Percentiles rank a stretch among this genome's conserved stretches.
Conservation (phyloP, 2,113 vertebrate genomes). For the Clinocottus analis region DNA sequence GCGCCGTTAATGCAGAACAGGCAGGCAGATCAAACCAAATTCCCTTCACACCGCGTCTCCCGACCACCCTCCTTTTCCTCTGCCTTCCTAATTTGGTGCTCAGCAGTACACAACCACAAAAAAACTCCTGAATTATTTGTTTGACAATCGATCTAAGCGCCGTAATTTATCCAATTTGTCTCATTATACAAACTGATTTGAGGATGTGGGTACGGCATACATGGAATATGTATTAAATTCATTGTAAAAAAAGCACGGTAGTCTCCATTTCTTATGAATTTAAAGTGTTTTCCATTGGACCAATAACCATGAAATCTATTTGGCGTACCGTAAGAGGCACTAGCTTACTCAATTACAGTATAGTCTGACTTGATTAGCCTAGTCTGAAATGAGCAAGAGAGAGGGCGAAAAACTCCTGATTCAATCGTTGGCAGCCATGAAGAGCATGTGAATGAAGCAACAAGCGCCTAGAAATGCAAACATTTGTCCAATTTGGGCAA, state of each 20-base stretch:
- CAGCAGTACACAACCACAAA: neutral
- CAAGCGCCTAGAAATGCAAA: constrained; percentile 14
- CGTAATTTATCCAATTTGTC: constrained; percentile 8
- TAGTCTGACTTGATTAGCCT: constrained; percentile 25
- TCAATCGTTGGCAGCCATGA: constrained; percentile 22
- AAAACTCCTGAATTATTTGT: constrained; percentile 8
- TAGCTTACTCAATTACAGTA: constrained; percentile 24
- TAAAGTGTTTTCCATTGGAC: constrained; percentile 21
- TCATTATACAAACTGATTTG: constrained; percentile 26
- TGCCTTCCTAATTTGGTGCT: constrained; percentile 42
- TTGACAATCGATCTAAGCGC: neutral
- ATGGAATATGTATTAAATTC: constrained; percentile 13
- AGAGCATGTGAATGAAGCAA: constrained; percentile 10
- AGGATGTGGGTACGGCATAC: neutral
- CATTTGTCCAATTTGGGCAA: constrained; percentile 17
- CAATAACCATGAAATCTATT: constrained; percentile 43
- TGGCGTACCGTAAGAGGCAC: neutral
- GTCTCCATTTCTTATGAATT: constrained; percentile 13
- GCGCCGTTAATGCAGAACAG: constrained; percentile 41
- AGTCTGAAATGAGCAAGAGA: constrained; percentile 31
- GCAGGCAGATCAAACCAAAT: constrained; percentile 40
- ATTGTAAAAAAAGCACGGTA: neutral
- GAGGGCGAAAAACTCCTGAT: constrained; percentile 12
- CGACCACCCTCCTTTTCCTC: neutral
- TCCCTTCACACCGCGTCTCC: constrained; percentile 18